A percentile compares a stretch with the other conserved stretches of the same genome.
phyloP scores from a whole-genome alignment of 2,113 vertebrate genomes.

The Oncorhynchus keta region DNA sequence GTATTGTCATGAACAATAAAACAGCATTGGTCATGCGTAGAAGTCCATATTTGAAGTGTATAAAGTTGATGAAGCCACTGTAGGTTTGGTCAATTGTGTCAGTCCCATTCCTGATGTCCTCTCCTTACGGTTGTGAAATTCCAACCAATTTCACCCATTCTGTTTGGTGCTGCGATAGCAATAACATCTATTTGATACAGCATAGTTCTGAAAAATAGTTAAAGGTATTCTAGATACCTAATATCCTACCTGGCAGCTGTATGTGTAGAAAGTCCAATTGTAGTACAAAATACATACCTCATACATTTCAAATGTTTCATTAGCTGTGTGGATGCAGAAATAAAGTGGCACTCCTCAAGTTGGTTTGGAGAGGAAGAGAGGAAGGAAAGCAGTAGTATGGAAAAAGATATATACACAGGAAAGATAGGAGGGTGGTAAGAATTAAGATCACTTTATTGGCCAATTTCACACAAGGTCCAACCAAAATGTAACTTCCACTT shows the following conservation, averaged over 20 bases:
- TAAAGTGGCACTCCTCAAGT: slow-evolving; percentile 11
- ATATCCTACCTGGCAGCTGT: neutral
- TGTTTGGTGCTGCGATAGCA: neutral
- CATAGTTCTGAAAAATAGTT: neutral
- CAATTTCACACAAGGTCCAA: too few species aligned
- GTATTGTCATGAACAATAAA: slow-evolving; percentile 45
- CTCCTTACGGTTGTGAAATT: neutral
- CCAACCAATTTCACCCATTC: too few species aligned
- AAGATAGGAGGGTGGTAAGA: neutral
- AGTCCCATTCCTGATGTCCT: neutral
- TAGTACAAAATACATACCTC: neutral
- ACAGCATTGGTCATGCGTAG: slow-evolving; percentile 5
- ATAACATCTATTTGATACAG: neutral
- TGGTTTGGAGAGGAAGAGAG: neutral
- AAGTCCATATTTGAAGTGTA: slow-evolving; percentile 20
- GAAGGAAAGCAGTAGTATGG: neutral
- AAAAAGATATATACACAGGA: neutral
- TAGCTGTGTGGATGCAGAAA: slow-evolving; percentile 1
- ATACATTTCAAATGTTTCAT: neutral
- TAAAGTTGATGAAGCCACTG: slow-evolving; percentile 18
- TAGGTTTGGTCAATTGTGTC: neutral
- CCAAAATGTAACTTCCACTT: too few species aligned
- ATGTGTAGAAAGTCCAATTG: neutral
- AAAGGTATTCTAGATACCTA: neutral
- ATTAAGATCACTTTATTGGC: neutral